Evolutionary conservation across 2,113 vertebrate species (phyloP), one percentile per base, ranked within the genome.

Genomic region (Halcyon senegalensis): DNA sequence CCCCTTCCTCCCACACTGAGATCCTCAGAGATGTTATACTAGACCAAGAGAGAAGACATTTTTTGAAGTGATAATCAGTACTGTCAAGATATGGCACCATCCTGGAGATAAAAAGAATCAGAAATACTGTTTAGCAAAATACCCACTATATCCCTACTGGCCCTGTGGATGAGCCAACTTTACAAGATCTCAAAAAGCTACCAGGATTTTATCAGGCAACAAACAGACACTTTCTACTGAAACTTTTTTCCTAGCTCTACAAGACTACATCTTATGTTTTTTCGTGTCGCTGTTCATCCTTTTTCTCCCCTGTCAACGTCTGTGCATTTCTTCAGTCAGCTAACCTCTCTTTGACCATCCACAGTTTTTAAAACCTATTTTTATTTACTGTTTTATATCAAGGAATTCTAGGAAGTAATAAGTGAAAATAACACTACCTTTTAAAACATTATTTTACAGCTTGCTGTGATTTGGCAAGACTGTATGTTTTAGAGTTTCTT

Each of bases 11-110:
- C 50, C 48, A 58, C 56, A 58, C 3, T 69, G 58, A 59, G 6
- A 24, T 1, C 12, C 19, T 77, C 44, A 76, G 31, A 73, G 15
- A 15, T 76, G 43, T 63, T 62, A 53, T 24, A 73, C 8, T 37
- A 87, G 24, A 73, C 46, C 18, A 78, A 78, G 30, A 50, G 33
- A 56, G 24, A 56, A 73, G 44, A 56, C 3, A n/a, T 8, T 37
- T 96, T 94, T 84, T 96, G 95, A 96, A 95, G 50, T 95, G 87
- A 62, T 94, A 88, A 95, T 94, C 24, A 85, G 33, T 67, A 56
- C 25, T 76, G 21, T 21, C 44, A 82, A 91, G 67, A 69, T 5
- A 43, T 66, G 41, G 73, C 67, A 89, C 10, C 46, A 78, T 84
- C 77, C 50, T 55, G 8, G 18, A 82, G 44, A 82, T 80, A 85